Evolutionary conservation across 2,888 invertebrate genomes (phyloP).

Genomic region (Lamproptera curius): DNA sequence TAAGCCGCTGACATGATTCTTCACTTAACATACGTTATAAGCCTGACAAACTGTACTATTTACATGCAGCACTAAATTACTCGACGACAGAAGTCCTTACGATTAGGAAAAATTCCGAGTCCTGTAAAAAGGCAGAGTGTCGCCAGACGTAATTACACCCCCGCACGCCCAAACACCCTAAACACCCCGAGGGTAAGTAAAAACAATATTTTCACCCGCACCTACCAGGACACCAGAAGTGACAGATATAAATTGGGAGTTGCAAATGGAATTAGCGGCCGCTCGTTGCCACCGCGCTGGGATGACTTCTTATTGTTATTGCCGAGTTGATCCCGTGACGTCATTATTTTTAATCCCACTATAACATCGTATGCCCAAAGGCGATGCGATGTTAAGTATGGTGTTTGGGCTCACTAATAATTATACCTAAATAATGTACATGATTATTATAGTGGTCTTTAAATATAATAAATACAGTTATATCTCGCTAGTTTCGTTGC

Average conservation of each 20-base stretch:
- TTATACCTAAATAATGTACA: too few species aligned
- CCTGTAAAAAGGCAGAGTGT: conserved; percentile 53
- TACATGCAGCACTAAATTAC: conserved; percentile 10
- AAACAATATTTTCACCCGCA: conserved; percentile 75
- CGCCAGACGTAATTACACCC: conserved; percentile 72
- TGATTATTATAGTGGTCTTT: too few species aligned
- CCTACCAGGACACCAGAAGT: conserved; percentile 64
- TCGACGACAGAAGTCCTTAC: conserved; percentile 4
- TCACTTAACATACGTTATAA: too few species aligned
- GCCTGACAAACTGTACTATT: too few species aligned
- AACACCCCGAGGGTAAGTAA: conserved; percentile 64
- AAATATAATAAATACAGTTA: too few species aligned
- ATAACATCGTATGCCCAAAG: too few species aligned
- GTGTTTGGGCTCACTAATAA: too few species aligned
- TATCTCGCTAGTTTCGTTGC: too few species aligned
- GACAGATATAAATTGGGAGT: conserved; percentile 73
- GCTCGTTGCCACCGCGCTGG: conserved; percentile 7
- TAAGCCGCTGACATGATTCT: too few species aligned
- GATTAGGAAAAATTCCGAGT: conserved; percentile 60
- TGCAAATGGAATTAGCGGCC: conserved; percentile 64
- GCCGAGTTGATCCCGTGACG: neutral
- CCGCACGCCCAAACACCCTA: conserved; percentile 33
- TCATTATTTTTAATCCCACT: neutral
- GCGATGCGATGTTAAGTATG: too few species aligned
- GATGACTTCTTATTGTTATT: conserved; percentile 7